Evolutionary conservation across 2,888 invertebrate genomes (phyloP).

Genomic region (Creontiades dilutus): DNA sequence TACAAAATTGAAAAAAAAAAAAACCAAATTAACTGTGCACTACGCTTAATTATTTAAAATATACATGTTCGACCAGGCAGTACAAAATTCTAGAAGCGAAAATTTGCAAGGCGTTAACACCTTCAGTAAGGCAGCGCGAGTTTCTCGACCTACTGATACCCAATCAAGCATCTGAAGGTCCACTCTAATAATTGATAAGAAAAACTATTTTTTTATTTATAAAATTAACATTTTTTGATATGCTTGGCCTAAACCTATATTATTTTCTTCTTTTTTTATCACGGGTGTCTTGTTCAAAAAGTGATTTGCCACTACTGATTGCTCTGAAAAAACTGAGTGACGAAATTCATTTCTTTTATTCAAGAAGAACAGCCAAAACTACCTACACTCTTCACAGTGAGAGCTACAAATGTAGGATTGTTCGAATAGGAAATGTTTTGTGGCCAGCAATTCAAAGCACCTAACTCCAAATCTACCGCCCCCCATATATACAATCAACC

Average conservation of each 20-base stretch:
- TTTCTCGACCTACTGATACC: slow-evolving; percentile 30
- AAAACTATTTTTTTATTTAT: slow-evolving; percentile 37
- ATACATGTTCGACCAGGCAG: slow-evolving; percentile 44
- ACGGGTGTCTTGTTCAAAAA: slow-evolving; percentile 2
- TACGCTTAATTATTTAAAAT: slow-evolving; percentile 46
- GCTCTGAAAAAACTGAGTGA: not conserved
- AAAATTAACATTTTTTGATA: slow-evolving; percentile 58
- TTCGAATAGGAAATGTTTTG: slow-evolving; percentile 5
- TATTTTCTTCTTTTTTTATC: slow-evolving; percentile 35
- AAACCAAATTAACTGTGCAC: not conserved
- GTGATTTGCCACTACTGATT: slow-evolving; percentile 11
- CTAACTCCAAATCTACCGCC: not conserved
- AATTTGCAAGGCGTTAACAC: slow-evolving; percentile 17
- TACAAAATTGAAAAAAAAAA: not conserved
- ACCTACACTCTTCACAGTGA: not conserved
- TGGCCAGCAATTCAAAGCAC: slow-evolving; percentile 21
- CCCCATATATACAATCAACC: slow-evolving; percentile 16
- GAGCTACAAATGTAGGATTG: not conserved
- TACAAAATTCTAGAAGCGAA: slow-evolving; percentile 63
- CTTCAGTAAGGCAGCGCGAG: slow-evolving; percentile 60
- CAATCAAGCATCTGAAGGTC: slow-evolving; percentile 52
- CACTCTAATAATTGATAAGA: slow-evolving; percentile 26
- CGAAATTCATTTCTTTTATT: not conserved
- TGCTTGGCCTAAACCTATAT: slow-evolving; percentile 51
- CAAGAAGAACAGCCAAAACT: slow-evolving; percentile 16